Evolutionary conservation across 2,113 vertebrate genomes (phyloP).

Genomic region (Asarcornis scutulata): DNA sequence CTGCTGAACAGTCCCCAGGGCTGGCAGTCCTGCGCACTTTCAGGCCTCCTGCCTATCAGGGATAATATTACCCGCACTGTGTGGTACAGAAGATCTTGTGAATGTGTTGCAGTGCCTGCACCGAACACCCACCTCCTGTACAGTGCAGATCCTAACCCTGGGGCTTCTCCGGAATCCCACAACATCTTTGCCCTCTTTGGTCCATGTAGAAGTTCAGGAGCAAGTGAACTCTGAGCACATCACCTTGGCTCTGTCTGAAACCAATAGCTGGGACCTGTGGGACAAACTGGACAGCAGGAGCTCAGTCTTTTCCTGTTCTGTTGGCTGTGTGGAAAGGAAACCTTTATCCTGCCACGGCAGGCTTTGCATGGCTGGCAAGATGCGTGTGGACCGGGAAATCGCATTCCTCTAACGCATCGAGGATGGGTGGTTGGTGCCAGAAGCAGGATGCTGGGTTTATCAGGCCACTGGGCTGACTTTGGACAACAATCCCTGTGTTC

Average conservation of each 20-base stretch:
- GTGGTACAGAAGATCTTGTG: background rate
- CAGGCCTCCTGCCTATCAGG: background rate
- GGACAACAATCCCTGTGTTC: background rate
- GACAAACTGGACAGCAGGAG: background rate
- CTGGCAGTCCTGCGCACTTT: background rate
- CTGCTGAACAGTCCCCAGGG: too few relatives aligned
- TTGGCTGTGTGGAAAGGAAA: background rate
- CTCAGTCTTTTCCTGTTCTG: background rate
- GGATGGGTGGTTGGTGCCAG: background rate
- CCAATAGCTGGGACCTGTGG: background rate
- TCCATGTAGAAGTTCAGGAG: background rate
- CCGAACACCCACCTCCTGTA: background rate
- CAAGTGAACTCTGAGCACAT: background rate
- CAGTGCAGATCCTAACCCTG: background rate
- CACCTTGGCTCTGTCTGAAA: background rate
- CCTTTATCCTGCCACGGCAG: background rate
- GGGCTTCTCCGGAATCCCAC: background rate
- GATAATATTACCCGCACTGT: fast-evolving
- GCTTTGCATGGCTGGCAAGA: background rate
- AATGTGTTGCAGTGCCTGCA: too few relatives aligned
- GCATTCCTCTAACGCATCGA: background rate
- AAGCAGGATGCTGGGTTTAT: background rate
- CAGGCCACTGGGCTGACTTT: fast-evolving
- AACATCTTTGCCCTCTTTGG: background rate
- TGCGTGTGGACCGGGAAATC: background rate